These are phyloP conservation scores for Stegana nigrithorax DNA, from an alignment of 2,888 invertebrate genomes.

Conservation along the genomic window DNA sequence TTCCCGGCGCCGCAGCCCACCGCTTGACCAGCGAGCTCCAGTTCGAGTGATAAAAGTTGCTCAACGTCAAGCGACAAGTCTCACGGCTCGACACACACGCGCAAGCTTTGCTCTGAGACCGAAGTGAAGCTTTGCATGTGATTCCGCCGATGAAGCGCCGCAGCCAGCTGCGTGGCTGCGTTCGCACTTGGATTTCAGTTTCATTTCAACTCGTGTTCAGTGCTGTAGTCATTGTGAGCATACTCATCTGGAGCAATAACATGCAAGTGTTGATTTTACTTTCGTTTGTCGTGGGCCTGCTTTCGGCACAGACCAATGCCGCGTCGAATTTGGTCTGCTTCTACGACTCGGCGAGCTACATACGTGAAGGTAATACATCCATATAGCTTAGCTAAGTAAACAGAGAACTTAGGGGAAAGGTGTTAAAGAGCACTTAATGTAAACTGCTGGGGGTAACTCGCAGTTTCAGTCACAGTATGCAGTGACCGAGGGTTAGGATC, in stretches of 20 bases:
- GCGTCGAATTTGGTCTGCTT: slow-evolving; percentile 62
- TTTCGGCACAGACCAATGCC: slow-evolving; percentile 39
- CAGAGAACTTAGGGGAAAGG: too few relatives aligned
- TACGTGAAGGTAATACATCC: slow-evolving; percentile 65
- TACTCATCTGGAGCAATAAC: slow-evolving; percentile 13
- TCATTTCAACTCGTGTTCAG: slow-evolving; percentile 14
- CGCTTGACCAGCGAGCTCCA: too few relatives aligned
- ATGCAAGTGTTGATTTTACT: slow-evolving; percentile 47
- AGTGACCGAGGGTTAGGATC: too few relatives aligned
- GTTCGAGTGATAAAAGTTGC: too few relatives aligned
- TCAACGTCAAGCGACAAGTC: too few relatives aligned
- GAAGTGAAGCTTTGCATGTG: neutral
- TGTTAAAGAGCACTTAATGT: too few relatives aligned
- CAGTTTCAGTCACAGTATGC: too few relatives aligned
- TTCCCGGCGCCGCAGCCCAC: too few relatives aligned
- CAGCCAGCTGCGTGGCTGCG: too few relatives aligned
- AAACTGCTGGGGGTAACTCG: too few relatives aligned
- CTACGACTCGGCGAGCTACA: slow-evolving; percentile 63
- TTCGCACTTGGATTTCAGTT: slow-evolving; percentile 8
- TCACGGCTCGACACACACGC: neutral
- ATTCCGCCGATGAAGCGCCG: neutral
- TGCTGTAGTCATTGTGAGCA: slow-evolving; percentile 1
- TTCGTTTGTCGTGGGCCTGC: slow-evolving; percentile 41
- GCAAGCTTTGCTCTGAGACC: neutral
- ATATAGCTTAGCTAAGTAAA: too few relatives aligned